These are phyloP conservation scores for Rhinella marina DNA, from an alignment of 2,797 vertebrate species.

Conservation along the genomic window DNA sequence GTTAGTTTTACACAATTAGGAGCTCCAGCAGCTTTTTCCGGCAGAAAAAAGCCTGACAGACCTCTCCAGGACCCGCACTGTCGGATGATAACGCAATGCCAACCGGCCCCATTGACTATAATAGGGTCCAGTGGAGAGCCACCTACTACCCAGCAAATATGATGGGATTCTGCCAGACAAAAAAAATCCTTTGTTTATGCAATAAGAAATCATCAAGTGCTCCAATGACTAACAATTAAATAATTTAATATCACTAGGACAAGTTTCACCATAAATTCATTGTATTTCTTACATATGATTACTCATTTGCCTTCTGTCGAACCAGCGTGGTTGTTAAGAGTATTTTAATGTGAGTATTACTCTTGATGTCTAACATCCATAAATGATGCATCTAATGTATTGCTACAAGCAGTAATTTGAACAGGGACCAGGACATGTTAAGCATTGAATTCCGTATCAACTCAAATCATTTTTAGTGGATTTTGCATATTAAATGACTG, in stretches of 20 bases:
- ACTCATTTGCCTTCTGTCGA: slow-evolving; percentile 43
- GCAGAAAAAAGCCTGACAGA: too few relatives aligned
- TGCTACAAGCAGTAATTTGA: slow-evolving; percentile 47
- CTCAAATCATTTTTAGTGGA: slow-evolving; percentile 63
- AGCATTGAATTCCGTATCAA: slow-evolving; percentile 64
- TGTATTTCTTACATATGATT: slow-evolving; percentile 30
- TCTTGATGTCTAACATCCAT: slow-evolving; percentile 53
- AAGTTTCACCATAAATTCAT: neutral
- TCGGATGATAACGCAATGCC: too few relatives aligned
- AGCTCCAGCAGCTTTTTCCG: too few relatives aligned
- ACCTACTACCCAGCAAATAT: too few relatives aligned
- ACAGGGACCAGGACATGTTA: slow-evolving; percentile 59
- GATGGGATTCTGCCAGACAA: too few relatives aligned
- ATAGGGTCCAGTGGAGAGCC: too few relatives aligned
- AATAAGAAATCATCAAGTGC: neutral
- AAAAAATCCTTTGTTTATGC: neutral
- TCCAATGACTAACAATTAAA: slow-evolving; percentile 30
- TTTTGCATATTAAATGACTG: slow-evolving; percentile 70
- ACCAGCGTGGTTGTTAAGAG: slow-evolving; percentile 46
- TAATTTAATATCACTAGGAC: slow-evolving; percentile 1
- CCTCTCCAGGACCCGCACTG: too few relatives aligned
- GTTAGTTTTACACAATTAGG: too few relatives aligned
- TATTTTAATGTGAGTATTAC: slow-evolving; percentile 47
- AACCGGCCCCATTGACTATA: too few relatives aligned
- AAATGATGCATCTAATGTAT: slow-evolving; percentile 58